Percentiles rank a stretch among this genome's conserved stretches.
These are phyloP conservation scores for Larimichthys polyactis DNA, from an alignment of 2,113 vertebrate species.

Conservation along the genomic window DNA sequence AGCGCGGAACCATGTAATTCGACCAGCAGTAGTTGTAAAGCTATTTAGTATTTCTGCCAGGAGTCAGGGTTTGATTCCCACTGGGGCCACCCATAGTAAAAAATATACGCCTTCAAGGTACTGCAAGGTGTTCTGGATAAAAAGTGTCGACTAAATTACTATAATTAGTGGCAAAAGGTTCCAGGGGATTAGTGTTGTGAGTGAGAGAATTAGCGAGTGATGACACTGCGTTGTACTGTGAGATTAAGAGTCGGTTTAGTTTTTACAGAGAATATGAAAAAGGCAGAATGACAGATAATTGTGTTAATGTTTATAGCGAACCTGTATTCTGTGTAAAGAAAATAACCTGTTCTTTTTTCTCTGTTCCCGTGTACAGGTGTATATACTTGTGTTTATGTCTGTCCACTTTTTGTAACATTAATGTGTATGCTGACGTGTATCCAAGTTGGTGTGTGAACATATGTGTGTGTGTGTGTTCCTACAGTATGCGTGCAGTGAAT, in stretches of 20 bases:
- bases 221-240: slow-evolving; percentile 64
- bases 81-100: slow-evolving; percentile 67
- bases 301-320: slow-evolving; percentile 6
- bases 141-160: slow-evolving; percentile 69
- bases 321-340: slow-evolving; percentile 9
- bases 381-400: neutral
- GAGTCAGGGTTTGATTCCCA: slow-evolving; percentile 62
- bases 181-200: slow-evolving; percentile 72
- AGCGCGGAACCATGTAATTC: slow-evolving; percentile 53
- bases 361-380: slow-evolving; percentile 14
- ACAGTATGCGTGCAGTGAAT: slow-evolving; percentile 53
- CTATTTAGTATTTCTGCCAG: slow-evolving; percentile 50
- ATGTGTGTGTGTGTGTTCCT: slow-evolving; percentile 33
- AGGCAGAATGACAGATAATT: slow-evolving; percentile 12
- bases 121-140: slow-evolving; percentile 67
- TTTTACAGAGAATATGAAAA: slow-evolving; percentile 27
- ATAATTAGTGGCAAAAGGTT: slow-evolving; percentile 74
- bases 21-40: slow-evolving; percentile 41
- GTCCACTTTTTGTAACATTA: slow-evolving; percentile 19
- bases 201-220: slow-evolving; percentile 71
- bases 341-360: slow-evolving; percentile 10
- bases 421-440: slow-evolving; percentile 15
- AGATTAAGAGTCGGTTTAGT: slow-evolving; percentile 48
- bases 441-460: slow-evolving; percentile 29
- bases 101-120: slow-evolving; percentile 56